Conservation (phyloP, 2,113 vertebrate species). For the Melospiza georgiana region DNA sequence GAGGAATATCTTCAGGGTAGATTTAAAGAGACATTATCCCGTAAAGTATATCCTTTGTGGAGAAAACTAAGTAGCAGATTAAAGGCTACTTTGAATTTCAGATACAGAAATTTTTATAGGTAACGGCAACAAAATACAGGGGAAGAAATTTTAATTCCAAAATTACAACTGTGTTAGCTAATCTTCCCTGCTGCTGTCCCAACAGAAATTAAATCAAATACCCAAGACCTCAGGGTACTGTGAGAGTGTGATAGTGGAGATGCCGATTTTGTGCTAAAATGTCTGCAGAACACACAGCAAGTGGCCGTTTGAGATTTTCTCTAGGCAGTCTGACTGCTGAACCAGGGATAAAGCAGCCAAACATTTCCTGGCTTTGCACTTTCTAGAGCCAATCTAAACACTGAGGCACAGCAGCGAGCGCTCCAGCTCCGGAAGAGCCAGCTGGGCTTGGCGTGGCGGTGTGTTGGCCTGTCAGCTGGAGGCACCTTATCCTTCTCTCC, state of each 20-base stretch:
- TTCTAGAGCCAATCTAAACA: slow-evolving; percentile 25
- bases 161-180: background rate
- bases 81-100: background rate
- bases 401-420: background rate
- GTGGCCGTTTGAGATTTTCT: background rate
- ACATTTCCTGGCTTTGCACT: background rate
- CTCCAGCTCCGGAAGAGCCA: background rate
- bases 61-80: background rate
- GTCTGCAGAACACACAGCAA: background rate
- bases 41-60: slow-evolving; percentile 19
- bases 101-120: background rate
- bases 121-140: background rate
- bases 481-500: background rate
- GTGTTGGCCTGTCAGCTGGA: background rate
- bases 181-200: background rate
- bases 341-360: slow-evolving; percentile 8
- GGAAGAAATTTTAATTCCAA: background rate
- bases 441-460: background rate
- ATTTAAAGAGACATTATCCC: slow-evolving; percentile 76
- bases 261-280: background rate
- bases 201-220: background rate
- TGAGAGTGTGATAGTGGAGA: background rate
- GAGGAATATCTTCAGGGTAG: slow-evolving; percentile 68
- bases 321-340: background rate
- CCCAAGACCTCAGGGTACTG: background rate